These are phyloP conservation scores for Sicus ferrugineus DNA, from an alignment of 2,888 invertebrate species.

Conservation along the genomic window DNA sequence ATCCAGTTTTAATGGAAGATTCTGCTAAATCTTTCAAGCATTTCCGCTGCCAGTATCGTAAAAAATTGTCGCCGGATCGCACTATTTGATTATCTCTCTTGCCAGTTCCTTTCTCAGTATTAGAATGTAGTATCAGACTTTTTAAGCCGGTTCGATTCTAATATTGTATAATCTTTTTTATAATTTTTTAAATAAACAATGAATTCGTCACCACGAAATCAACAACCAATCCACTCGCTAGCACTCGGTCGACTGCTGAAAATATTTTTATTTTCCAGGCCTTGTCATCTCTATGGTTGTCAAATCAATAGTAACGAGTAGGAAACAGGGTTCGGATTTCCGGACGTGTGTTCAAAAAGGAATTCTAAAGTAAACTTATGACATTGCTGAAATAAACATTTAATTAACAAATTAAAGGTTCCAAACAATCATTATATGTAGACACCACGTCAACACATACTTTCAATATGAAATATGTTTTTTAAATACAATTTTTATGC, in stretches of 20 bases:
- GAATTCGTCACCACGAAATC: slow-evolving; percentile 10
- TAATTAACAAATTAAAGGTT: no score
- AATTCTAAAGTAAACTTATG: no score
- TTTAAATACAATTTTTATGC: no score
- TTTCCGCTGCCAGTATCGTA: not conserved
- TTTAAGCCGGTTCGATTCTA: not conserved
- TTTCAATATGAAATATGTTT: no score
- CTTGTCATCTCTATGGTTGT: no score
- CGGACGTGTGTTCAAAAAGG: no score
- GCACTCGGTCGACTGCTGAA: slow-evolving; percentile 40
- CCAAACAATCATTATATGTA: no score
- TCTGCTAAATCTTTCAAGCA: not conserved
- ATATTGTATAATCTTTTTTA: not conserved
- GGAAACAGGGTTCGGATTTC: no score
- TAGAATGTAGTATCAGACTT: not conserved
- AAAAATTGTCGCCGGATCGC: not conserved
- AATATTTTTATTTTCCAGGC: no score
- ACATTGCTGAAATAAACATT: no score
- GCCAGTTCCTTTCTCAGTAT: not conserved
- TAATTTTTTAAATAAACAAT: slow-evolving; percentile 5
- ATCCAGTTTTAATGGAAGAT: not conserved
- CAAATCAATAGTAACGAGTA: no score
- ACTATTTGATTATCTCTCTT: not conserved
- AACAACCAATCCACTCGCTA: slow-evolving; percentile 37
- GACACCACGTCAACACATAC: no score